Percentiles rank a stretch among this genome's conserved stretches.
Conservation (phyloP, 2,888 invertebrate species). For the Sminthurides aquaticus region DNA sequence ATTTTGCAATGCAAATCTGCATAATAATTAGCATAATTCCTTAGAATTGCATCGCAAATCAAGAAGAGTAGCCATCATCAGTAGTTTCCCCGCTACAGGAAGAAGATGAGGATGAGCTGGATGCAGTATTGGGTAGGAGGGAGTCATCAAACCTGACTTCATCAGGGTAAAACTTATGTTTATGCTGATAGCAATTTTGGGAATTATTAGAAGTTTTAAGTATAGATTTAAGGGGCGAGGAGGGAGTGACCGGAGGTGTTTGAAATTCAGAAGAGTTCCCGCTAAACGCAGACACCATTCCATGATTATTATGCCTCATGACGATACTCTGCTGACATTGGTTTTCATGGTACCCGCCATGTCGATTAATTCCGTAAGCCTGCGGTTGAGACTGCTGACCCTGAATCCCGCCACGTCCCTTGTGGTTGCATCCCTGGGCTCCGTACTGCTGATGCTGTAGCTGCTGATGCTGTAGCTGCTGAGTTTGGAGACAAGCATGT, state of each 20-base stretch:
- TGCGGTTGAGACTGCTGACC: no score
- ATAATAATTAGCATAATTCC: no score
- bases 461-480: neutral
- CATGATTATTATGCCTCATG: no score
- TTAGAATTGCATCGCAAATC: neutral
- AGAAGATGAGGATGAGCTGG: neutral
- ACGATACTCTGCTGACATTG: no score
- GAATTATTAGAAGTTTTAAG: neutral
- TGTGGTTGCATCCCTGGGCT: no score
- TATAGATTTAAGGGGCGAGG: neutral
- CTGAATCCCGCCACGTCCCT: no score
- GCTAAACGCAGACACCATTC: no score
- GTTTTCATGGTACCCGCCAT: no score
- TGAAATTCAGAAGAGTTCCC: neutral
- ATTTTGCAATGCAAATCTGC: neutral
- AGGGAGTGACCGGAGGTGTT: neutral
- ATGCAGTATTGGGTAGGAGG: neutral
- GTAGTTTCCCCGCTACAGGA: constrained; percentile 9
- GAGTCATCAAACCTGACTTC: constrained; percentile 1
- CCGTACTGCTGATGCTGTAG: neutral
- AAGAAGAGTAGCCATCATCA: constrained; percentile 23
- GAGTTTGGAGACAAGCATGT: neutral
- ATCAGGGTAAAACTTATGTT: neutral
- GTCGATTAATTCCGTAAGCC: no score
- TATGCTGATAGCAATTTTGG: no score